A percentile compares a stretch with the other conserved stretches of the same genome.
Conservation (phyloP, 2,113 vertebrate species). For the Grallaria varia region DNA sequence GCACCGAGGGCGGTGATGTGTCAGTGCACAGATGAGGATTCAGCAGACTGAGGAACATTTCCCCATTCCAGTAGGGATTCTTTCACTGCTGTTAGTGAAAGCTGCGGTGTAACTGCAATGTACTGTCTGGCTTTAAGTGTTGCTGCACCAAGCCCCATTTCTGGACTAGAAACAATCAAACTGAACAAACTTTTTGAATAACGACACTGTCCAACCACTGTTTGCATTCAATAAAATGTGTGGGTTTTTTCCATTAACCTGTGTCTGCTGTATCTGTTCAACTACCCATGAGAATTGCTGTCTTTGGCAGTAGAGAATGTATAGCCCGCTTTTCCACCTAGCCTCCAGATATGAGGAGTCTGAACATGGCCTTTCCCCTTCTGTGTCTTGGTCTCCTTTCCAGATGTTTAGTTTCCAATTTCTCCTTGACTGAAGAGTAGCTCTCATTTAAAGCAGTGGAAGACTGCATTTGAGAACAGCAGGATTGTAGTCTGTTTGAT, state of each 20-base stretch:
- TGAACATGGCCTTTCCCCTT: neutral
- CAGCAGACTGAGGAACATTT: neutral
- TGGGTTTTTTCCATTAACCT: neutral
- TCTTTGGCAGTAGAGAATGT: neutral
- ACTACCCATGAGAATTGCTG: neutral
- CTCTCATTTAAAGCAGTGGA: neutral
- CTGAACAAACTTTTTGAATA: neutral
- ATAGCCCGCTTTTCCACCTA: neutral
- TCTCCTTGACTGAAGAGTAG: neutral
- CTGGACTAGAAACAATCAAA: conserved; percentile 3
- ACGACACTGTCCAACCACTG: conserved; percentile 23
- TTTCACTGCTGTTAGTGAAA: neutral
- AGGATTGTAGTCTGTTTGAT: no score
- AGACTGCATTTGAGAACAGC: neutral
- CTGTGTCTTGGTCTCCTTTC: neutral
- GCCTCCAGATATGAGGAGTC: neutral
- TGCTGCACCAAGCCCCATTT: neutral
- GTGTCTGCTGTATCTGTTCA: neutral
- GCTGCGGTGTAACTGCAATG: neutral
- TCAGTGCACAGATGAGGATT: neutral
- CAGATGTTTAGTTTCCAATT: neutral
- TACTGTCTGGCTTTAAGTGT: conserved; percentile 7
- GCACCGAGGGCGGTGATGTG: neutral
- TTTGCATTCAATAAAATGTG: conserved; percentile 64
- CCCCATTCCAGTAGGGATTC: neutral